Base-by-base conservation (phyloP, 2,113 vertebrate genomes). In the Mustela lutreola region DNA sequence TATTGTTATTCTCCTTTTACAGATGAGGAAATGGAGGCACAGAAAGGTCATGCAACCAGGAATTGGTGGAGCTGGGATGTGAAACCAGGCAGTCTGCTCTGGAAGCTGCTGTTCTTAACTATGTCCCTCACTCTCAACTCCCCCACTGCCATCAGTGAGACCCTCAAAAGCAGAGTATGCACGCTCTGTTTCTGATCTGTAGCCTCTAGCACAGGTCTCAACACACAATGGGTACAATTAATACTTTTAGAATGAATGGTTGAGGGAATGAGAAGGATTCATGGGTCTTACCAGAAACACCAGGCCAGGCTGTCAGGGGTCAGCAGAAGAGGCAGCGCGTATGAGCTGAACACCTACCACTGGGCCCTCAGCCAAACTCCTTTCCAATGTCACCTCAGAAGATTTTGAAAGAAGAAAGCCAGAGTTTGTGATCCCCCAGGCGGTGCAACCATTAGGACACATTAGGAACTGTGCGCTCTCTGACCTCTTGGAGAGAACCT, bases 191-290 rank as follows among this genome's bases (percentile, higher is more conserved):
- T 85, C 78, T 89, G 65, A 93, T 56, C 53, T 4, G 36, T 36
- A 94, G 82, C 16, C 24, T 60, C 65, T n/a, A 89, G 50, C 45
- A 84, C 33, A 63, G 78, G 63, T 7, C 73, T 90, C 56, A 31
- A 70, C n/a, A 82, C 22, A 93, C 7, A 63, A 28, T 19, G 93
- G 85, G 50, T 86, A 62, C 5, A 21, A 82, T 33, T n/a, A 42
- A 36, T 91, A 97, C 76, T 95, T 95, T 92, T 22, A 53, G 56
- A 93, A 80, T 78, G 65, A 88, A 95, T 78, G 84, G 93, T 94
- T 60, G 62, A 78, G 42, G 12, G 26, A 89, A 22, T 79, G 60
- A 39, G 42, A 80, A 86, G 31, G 45, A 90, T 28, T 93, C 31
- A 58, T 33, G n/a, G 73, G 76, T 83, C 53, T 96, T 75, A 86